Percentiles rank a stretch among this genome's conserved stretches.
Conservation (phyloP, 2,888 invertebrate species). For the Elegia similella region DNA sequence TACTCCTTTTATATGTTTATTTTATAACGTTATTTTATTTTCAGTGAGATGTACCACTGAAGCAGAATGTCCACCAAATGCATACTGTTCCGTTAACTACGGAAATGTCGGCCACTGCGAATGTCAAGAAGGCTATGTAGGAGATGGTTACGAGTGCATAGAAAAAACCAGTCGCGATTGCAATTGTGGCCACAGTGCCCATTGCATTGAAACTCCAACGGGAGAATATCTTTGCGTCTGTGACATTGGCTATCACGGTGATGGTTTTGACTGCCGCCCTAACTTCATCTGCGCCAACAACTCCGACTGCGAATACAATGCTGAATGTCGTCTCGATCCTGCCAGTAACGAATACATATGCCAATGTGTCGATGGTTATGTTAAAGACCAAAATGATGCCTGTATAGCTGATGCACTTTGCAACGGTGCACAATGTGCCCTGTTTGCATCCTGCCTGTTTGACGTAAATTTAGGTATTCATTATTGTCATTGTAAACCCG, state of each 20-base stretch:
- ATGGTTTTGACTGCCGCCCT: slow-evolving; percentile 88
- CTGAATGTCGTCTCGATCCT: slow-evolving; percentile 86
- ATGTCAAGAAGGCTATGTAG: slow-evolving; percentile 92
- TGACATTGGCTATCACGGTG: slow-evolving; percentile 89
- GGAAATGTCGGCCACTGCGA: slow-evolving; percentile 81
- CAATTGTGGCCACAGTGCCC: slow-evolving; percentile 88
- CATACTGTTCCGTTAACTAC: slow-evolving; percentile 85
- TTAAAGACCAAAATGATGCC: slow-evolving; percentile 83
- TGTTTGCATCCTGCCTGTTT: slow-evolving; percentile 88
- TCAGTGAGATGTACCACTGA: slow-evolving; percentile 82
- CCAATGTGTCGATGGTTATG: slow-evolving; percentile 88
- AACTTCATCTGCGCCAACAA: slow-evolving; percentile 84
- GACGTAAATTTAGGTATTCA: slow-evolving; percentile 84
- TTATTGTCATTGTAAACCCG: slow-evolving; percentile 91
- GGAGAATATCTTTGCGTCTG: slow-evolving; percentile 89
- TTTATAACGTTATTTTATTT: slow-evolving; percentile 41
- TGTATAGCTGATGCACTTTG: slow-evolving; percentile 82
- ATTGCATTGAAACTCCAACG: slow-evolving; percentile 86
- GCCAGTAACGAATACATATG: slow-evolving; percentile 85
- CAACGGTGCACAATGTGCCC: slow-evolving; percentile 84
- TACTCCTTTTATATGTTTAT: background rate
- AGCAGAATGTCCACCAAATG: slow-evolving; percentile 91
- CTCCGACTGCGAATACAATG: slow-evolving; percentile 85
- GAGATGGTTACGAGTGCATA: slow-evolving; percentile 90
- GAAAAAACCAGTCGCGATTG: slow-evolving; percentile 64